These are phyloP conservation scores for Porites rus DNA, from an alignment of 92 coral and sea anemone genomes.

Conservation along the genomic window DNA sequence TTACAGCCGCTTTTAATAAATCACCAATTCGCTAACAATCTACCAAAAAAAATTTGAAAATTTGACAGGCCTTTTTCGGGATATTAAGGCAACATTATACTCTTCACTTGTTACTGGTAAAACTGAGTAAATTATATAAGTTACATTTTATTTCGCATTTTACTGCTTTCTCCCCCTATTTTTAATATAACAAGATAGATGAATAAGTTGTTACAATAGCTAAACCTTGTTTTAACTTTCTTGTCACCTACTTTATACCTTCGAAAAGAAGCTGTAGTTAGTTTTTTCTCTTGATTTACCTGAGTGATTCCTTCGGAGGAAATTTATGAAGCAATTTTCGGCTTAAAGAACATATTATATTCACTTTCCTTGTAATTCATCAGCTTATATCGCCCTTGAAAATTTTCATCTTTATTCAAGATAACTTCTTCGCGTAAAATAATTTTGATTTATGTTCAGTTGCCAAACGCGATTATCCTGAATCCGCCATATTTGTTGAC, in stretches of 20 bases:
- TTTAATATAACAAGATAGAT: not conserved
- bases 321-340: not conserved
- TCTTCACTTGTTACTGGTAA: not conserved
- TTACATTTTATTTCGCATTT: not conserved
- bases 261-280: no score
- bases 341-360: not conserved
- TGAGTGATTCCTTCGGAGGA: not conserved
- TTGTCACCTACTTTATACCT: no score
- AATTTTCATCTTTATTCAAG: not conserved
- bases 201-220: not conserved
- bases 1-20: no score
- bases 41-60: not conserved
- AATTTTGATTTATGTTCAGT: not conserved
- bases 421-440: not conserved
- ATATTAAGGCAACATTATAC: not conserved
- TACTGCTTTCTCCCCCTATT: not conserved
- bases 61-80: no score
- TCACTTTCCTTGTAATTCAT: not conserved
- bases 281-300: no score
- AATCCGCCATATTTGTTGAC: conserved; percentile 14
- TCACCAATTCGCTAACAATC: not conserved
- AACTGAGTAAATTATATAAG: not conserved
- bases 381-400: not conserved
- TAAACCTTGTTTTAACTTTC: not conserved
- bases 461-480: not conserved